A percentile compares a stretch with the other conserved stretches of the same genome.
These are phyloP conservation scores for Cephonodes hylas DNA, from an alignment of 2,888 invertebrate genomes.

Conservation along the genomic window DNA sequence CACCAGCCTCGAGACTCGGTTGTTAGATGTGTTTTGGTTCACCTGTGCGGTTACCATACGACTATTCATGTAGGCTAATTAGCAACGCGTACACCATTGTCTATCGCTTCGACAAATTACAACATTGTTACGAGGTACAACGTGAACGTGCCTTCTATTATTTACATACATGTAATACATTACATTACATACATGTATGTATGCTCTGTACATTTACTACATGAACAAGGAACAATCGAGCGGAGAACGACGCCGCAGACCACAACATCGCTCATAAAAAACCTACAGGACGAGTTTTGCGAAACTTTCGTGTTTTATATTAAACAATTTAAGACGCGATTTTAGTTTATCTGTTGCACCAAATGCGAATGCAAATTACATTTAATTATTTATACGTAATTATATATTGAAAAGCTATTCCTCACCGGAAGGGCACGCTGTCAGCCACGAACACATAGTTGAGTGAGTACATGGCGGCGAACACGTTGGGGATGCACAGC, in stretches of 20 bases:
- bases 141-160: not conserved
- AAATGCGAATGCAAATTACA: no score
- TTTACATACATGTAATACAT: no score
- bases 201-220: not conserved
- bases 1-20: no score
- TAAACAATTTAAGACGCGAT: no score
- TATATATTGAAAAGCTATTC: not conserved
- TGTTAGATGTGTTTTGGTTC: no score
- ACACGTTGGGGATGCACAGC: slow-evolving; percentile 71
- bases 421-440: slow-evolving; percentile 78
- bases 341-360: no score
- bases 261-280: not conserved
- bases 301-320: not conserved
- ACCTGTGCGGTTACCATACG: no score
- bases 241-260: not conserved
- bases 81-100: not conserved
- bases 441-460: slow-evolving; percentile 82
- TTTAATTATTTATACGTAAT: no score
- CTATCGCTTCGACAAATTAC: not conserved
- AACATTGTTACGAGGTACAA: not conserved
- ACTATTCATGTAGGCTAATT: not conserved
- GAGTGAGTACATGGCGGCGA: slow-evolving; percentile 77
- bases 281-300: not conserved
- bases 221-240: not conserved
- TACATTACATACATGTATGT: not conserved